Base-by-base conservation (phyloP, 1,140 invertebrate species). In the Temnothorax nylanderi region DNA sequence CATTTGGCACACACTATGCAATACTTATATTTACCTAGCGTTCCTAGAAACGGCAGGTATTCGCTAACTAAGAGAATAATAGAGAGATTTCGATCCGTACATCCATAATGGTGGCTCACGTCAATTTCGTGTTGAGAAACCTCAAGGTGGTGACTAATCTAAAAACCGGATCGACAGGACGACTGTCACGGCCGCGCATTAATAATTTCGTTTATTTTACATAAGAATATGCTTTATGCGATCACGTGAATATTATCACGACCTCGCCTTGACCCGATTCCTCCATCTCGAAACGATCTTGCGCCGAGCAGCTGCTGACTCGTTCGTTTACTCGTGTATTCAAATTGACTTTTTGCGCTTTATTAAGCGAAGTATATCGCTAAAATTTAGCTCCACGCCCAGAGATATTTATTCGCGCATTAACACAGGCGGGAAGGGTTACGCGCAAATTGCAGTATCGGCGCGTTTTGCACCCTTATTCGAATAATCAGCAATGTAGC, bases 231-330 rank as follows among this genome's bases (percentile, higher is more conserved):
- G 34, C n/a, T 80, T 49, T 44, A 47, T 47, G 37, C 49, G 21
- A 26, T 74, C 32, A 67, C 34, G 37, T 4, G 44, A 71, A 71
- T 32, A 47, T 81, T 34, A 62, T 54, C 54, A n/a, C 34, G 64
- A 34, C 13, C 13, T 72, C 49, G 51, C 86, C 86, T 87, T 81
- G 78, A 74, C 78, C 80, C 69, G 49, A 47, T 62, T 64, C 4
- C 32, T 18, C 10, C n/a, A 41, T 87, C 69, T 74, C 77, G 32
- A 65, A 56, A 67, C 44, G 51, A 87, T 72, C 67, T 44, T 16
- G 11, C 26, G 26, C 11, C 10, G 13, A n/a, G 21, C 32, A 10
- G 4, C 13, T 41, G 65, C 34, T 13, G 2, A 77, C 21, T 80
- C 18, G 32, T n/a, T 81, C 5, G 34, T 37, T 67, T 21, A 41